Base-by-base conservation (phyloP, 2,113 vertebrate genomes). In the Strigops habroptila region DNA sequence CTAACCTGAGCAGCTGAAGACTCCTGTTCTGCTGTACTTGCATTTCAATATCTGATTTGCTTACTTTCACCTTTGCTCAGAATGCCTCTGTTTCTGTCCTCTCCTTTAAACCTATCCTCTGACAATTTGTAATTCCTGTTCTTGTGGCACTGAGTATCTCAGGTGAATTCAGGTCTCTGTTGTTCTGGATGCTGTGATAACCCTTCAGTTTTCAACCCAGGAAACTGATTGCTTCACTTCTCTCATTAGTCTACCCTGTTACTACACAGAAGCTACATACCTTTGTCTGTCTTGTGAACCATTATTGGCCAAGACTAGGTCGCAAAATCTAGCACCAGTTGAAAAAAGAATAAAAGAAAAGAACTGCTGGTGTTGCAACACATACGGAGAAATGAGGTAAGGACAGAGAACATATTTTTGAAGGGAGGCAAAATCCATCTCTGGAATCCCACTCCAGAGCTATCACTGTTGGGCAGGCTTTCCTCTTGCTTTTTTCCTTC, bases 381-480 rank as follows among this genome's bases (percentile, higher is more conserved):
- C 15, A 22, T 10, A 43, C 2, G 12, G 30, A 90, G 39, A 83
- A 86, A 14, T 28, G 9, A 71, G 12, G 4, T 35, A 31, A 31
- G 64, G 33, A 48, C 7, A 65, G 6, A 51, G 8, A 89, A 68
- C 1, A 22, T 17, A 70, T 55, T 87, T 87, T 35, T 93, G 27
- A 57, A 73, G 51, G 13, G 27, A 82, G 9, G 6, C 9, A 84
- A 43, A 82, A 35, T 33, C 4, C 4, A 9, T 13, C 21, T 59
- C 11, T 13, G 75, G 22, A 76, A 44, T 48, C 33, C 21, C 18
- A 51, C 1, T 74, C 12, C n/a, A 74, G 15, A 9, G 10, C 10
- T 2, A 2, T n/a, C 15, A n/a, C 17, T 62, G 17, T 6, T 3
- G 4, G 10, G 5, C 13, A 77, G 24, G 11, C 2, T 51, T 88